Conservation (phyloP, 2,888 invertebrate species). For the Azorinus chamasolen region DNA sequence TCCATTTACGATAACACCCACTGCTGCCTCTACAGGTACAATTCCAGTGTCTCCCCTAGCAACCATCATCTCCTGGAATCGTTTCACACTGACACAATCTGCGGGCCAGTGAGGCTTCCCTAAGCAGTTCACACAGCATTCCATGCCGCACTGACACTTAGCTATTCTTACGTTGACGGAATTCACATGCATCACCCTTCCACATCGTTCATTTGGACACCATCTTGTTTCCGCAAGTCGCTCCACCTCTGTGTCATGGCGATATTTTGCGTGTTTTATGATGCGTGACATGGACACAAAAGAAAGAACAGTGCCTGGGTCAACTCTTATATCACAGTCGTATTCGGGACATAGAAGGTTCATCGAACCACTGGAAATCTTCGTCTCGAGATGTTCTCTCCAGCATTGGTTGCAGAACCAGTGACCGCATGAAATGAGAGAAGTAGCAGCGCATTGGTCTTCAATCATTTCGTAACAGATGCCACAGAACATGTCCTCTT, state of each 20-base stretch:
- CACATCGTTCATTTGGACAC: constrained; percentile 71
- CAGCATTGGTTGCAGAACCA: constrained; percentile 75
- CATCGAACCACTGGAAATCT: constrained; percentile 39
- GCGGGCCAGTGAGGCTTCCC: constrained; percentile 72
- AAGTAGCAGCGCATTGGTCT: constrained; percentile 39
- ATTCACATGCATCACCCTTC: constrained; percentile 53
- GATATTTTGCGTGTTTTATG: constrained; percentile 35
- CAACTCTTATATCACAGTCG: constrained; percentile 59
- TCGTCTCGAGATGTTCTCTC: constrained; percentile 60
- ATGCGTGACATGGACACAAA: constrained; percentile 46
- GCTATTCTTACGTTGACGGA: constrained; percentile 39
- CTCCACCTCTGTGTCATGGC: constrained; percentile 60
- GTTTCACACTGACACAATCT: constrained; percentile 54
- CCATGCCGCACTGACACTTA: constrained; percentile 63
- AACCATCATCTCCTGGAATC: constrained; percentile 57
- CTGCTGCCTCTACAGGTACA: constrained; percentile 22
- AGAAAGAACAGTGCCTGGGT: constrained; percentile 46
- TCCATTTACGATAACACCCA: constrained; percentile 50
- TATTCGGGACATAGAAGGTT: constrained; percentile 66
- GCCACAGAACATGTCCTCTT: constrained; percentile 51
- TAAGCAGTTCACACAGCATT: constrained; percentile 68
- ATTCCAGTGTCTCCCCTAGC: constrained; percentile 49
- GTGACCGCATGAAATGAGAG: constrained; percentile 65
- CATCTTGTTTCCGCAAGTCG: constrained; percentile 53
- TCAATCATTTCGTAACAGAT: constrained; percentile 66